Evolutionary conservation across 2,797 vertebrate species (phyloP), one percentile per base, ranked within the genome.

Genomic region (Nasua narica): DNA sequence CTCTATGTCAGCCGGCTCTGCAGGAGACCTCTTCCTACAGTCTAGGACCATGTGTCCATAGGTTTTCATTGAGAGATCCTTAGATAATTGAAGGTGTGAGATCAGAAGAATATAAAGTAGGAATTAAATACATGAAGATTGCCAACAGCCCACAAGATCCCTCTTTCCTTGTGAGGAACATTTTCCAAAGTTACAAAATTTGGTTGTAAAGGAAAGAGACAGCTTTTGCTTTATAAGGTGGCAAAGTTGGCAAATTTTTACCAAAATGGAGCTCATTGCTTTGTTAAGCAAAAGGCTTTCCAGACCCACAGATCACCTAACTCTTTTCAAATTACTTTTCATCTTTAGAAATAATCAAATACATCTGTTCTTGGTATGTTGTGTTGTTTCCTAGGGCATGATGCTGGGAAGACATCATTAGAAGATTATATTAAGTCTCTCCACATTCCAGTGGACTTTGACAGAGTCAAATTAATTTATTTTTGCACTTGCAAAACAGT

Each of bases 71-170:
- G 85, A 97, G 96, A 97, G 96, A 91, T 74, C 82, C 15, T 37
- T 85, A 92, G 95, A 97, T 98, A 60, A 97, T 97, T 98, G 97
- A 98, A 97, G 91, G 89, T 98, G 27, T 97, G 78, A 87, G 89
- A 91, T 90, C 95, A 77, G 91, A 95, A 82, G 90, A 97, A 93
- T 77, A 96, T 96, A 96, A 98, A 97, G 96, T 94, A 96, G 94
- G 95, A 94, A 90, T 96, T 85, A 97, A 97, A 97, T 97, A 96
- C 97, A 90, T 91, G 62, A 94, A 97, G 97, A 94, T 96, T 95
- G 81, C 65, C 37, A 72, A 19, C 0, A 9, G 21, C 19, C 3
- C 62, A 21, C 65, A 56, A 37, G 48, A 35, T 37, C 15, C 40
- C 29, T 48, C 67, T 92, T 65, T 48, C 70, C 35, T 83, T 94